A percentile compares a stretch with the other conserved stretches of the same genome.
Evolutionary conservation across 2,888 invertebrate species (phyloP).

Genomic region (Neoitamus cyanurus): DNA sequence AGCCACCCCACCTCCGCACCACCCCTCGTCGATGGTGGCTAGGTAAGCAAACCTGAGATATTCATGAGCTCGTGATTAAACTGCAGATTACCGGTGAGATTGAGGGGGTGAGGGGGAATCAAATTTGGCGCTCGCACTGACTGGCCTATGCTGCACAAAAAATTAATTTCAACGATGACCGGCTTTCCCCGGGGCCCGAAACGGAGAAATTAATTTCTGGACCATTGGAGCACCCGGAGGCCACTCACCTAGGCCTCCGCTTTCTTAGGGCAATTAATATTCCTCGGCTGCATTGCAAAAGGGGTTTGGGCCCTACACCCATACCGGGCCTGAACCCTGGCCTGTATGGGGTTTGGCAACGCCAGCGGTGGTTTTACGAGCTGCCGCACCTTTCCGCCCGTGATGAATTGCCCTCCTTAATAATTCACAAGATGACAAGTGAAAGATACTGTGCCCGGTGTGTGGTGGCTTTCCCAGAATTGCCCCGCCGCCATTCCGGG

Average conservation of each 20-base stretch:
- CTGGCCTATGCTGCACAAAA: neutral
- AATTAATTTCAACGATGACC: conserved; percentile 28
- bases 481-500: neutral
- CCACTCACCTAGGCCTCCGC: conserved; percentile 11
- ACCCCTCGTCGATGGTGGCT: neutral
- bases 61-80: conserved; percentile 29
- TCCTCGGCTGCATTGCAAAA: neutral
- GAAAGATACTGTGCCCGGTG: conserved; percentile 3
- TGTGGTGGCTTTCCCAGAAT: neutral
- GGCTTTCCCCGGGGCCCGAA: neutral
- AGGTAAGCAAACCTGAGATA: conserved; percentile 12
- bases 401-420: conserved; percentile 40
- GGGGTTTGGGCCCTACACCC: neutral
- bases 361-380: conserved; percentile 4
- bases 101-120: neutral
- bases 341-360: neutral
- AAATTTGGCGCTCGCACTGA: neutral
- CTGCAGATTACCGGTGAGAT: conserved; percentile 21
- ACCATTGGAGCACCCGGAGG: neutral
- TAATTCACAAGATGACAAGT: conserved; percentile 41
- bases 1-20: neutral
- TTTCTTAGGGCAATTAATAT: conserved; percentile 35
- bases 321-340: neutral
- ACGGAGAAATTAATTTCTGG: conserved; percentile 14
- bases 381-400: neutral